Base-by-base conservation (phyloP, 2,113 vertebrate species). In the Pitta sordida region DNA sequence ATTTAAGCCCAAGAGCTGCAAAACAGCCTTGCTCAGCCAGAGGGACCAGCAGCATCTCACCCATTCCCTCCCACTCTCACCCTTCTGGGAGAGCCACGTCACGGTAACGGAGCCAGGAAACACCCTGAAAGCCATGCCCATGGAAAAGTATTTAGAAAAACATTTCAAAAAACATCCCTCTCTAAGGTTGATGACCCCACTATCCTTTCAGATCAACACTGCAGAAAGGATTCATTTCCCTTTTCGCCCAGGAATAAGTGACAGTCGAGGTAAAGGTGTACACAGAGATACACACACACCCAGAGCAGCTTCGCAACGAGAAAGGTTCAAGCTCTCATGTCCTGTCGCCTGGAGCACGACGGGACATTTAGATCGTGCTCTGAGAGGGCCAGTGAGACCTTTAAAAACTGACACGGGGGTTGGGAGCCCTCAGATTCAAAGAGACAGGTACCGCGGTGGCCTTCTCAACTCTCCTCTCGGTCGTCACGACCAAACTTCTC, bases 291-390 rank as follows among this genome's bases (percentile, higher is more conserved):
- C 5, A 27, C n/a, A 51, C 26, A 46, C 44, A 49, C 44, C 59
- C n/a, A 30, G 36, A 56, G 65, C 59, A 53, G 62, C 26, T 88
- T 63, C 55, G 41, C 73, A 62, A 87, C 1, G 29, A 88, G 79
- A 86, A 81, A 91, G 91, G 96, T 88, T 93, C 95, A 92, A 93
- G 55, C 96, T 95, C 64, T 93, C 76, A 2, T 77, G 80, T 96
- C 97, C 88, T 87, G 37, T 97, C 0, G 97, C 98, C 98, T 96
- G 59, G 83, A 97, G 98, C 97, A 97, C 93, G 90, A 91, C 1
- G 4, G 95, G 98, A 98, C 98, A 98, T 98, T 98, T 98, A 95
- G 96, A 88, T 88, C 59, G 62, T 95, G 94, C 96, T 96, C 84
- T 34, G 90, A 93, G 85, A 97, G 95, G 96, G 95, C 89, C 86